These are phyloP conservation scores for Drosophila acutilabella DNA, from an alignment of 2,888 invertebrate genomes.

Conservation along the genomic window DNA sequence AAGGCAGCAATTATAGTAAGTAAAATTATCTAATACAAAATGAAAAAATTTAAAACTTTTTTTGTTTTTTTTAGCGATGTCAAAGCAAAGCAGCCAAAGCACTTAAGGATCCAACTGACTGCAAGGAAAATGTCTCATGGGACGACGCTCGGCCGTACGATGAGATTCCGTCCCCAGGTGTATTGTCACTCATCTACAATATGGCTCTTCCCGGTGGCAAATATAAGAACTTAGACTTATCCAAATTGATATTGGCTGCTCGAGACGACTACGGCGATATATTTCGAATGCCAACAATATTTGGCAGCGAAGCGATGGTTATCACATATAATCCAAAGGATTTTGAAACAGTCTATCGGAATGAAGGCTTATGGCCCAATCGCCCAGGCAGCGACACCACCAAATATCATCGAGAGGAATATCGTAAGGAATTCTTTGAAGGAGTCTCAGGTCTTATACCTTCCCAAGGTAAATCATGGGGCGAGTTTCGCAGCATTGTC, in stretches of 20 bases:
- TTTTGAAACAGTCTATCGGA: conserved; percentile 85
- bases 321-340: conserved; percentile 86
- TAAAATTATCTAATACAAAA: neutral
- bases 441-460: conserved; percentile 67
- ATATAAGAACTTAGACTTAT: conserved; percentile 62
- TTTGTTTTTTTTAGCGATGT: conserved; percentile 40
- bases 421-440: conserved; percentile 62
- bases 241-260: conserved; percentile 48
- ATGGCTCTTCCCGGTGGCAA: conserved; percentile 75
- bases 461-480: conserved; percentile 86
- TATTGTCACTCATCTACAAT: conserved; percentile 44
- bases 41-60: neutral
- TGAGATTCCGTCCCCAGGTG: conserved; percentile 66
- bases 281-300: conserved; percentile 82
- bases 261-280: conserved; percentile 83
- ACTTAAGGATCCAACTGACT: neutral
- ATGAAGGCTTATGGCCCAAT: conserved; percentile 85
- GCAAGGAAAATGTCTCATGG: conserved; percentile 52
- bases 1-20: conserved; percentile 11
- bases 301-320: conserved; percentile 76
- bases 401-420: conserved; percentile 82
- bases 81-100: conserved; percentile 47
- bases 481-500: conserved; percentile 88
- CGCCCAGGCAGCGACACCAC: conserved; percentile 84
- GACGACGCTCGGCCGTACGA: conserved; percentile 67